Percentiles rank a stretch among this genome's conserved stretches.
phyloP scores from a whole-genome alignment of 1,140 invertebrate species.

The Pristionchus pacificus region DNA sequence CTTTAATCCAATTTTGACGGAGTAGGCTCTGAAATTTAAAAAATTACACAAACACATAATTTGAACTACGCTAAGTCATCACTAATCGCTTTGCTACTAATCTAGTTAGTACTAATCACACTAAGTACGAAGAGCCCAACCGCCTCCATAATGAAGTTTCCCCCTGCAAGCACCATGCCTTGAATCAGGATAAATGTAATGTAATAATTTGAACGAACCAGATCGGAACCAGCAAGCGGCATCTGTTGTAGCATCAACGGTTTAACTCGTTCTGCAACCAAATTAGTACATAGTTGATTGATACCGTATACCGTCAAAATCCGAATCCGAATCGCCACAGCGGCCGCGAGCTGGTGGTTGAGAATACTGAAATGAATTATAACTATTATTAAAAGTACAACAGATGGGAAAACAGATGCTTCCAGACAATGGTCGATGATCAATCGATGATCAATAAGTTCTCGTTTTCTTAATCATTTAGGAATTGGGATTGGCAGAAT shows the following conservation, averaged over 20 bases:
- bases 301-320: too few species aligned
- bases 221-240: background rate
- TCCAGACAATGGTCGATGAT: too few species aligned
- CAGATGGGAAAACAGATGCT: too few species aligned
- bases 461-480: too few species aligned
- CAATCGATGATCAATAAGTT: too few species aligned
- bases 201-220: background rate
- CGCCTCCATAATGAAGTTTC: background rate
- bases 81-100: background rate
- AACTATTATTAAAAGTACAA: too few species aligned
- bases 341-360: too few species aligned
- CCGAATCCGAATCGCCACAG: too few species aligned
- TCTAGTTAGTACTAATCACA: background rate
- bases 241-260: background rate
- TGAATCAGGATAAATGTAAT: background rate
- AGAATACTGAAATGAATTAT: too few species aligned
- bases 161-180: background rate
- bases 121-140: background rate
- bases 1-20: conserved; percentile 21
- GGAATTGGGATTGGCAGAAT: too few species aligned
- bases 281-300: too few species aligned
- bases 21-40: conserved; percentile 20
- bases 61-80: too few species aligned
- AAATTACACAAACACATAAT: background rate
- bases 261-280: background rate